Evolutionary conservation across 2,113 vertebrate genomes (phyloP).

Genomic region (Chascanopsetta lugubris): DNA sequence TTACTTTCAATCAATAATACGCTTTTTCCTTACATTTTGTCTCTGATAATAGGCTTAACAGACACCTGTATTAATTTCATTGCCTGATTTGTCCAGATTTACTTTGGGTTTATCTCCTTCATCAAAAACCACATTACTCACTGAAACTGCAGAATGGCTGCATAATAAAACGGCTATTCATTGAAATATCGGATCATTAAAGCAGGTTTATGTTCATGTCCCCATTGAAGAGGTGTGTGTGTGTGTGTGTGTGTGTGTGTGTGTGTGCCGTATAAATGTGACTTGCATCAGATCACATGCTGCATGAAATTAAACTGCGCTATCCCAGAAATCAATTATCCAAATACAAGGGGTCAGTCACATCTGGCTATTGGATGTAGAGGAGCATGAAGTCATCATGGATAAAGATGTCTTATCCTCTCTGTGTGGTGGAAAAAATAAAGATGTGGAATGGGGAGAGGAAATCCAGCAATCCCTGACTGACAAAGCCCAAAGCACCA

Average conservation of each 20-base stretch:
- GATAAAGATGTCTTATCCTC: constrained; percentile 66
- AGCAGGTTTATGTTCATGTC: constrained; percentile 4
- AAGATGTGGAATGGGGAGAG: constrained; percentile 42
- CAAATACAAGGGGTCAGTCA: constrained; percentile 19
- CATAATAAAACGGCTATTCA: neutral
- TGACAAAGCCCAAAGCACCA: constrained; percentile 67
- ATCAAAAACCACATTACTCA: constrained; percentile 10
- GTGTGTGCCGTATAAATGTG: constrained; percentile 37
- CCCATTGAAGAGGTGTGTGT: constrained; percentile 1
- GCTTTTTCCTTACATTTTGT: too few species aligned
- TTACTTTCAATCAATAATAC: too few species aligned
- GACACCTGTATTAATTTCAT: neutral
- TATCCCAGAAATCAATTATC: constrained; percentile 56
- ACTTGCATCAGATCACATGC: constrained; percentile 25
- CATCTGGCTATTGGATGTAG: constrained; percentile 56
- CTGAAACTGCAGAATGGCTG: neutral
- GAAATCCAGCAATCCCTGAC: constrained; percentile 69
- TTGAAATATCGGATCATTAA: constrained; percentile 1
- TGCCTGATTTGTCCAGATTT: neutral
- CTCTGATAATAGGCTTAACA: too few species aligned
- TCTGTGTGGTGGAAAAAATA: constrained; percentile 43
- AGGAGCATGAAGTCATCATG: constrained; percentile 59
- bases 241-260: too few species aligned
- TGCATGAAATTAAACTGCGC: constrained; percentile 30
- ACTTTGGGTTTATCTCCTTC: neutral